These are phyloP conservation scores for Campoplex capitator DNA, from an alignment of 2,888 invertebrate genomes.

Conservation along the genomic window DNA sequence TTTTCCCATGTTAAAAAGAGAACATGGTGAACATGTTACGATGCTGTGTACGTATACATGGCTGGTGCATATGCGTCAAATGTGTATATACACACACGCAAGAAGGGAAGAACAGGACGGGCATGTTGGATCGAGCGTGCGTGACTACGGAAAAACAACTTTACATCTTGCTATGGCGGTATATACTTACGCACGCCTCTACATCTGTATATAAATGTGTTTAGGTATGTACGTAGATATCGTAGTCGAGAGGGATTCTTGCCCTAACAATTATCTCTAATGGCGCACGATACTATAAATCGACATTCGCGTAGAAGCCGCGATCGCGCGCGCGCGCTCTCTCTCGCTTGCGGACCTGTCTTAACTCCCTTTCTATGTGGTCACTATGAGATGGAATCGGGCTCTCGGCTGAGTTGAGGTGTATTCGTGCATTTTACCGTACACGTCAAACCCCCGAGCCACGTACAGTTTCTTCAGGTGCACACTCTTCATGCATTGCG, in stretches of 20 bases:
- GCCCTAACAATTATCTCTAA: slow-evolving; percentile 84
- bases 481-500: slow-evolving; percentile 3
- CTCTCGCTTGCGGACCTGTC: slow-evolving; percentile 37
- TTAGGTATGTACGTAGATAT: slow-evolving; percentile 23
- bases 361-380: slow-evolving; percentile 62
- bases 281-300: slow-evolving; percentile 83
- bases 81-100: slow-evolving; percentile 25
- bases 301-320: slow-evolving; percentile 78
- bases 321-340: background rate
- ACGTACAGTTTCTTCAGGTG: background rate
- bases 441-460: slow-evolving; percentile 17
- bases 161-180: slow-evolving; percentile 74
- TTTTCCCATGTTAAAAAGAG: slow-evolving; percentile 37
- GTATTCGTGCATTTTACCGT: slow-evolving; percentile 22
- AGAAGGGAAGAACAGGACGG: slow-evolving; percentile 43
- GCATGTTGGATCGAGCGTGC: slow-evolving; percentile 47
- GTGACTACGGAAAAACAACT: slow-evolving; percentile 77
- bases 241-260: slow-evolving; percentile 66
- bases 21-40: slow-evolving; percentile 30
- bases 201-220: background rate
- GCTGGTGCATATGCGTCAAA: slow-evolving; percentile 24
- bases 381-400: slow-evolving; percentile 78
- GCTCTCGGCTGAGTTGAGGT: slow-evolving; percentile 62
- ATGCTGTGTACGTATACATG: slow-evolving; percentile 3
- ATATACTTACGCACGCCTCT: slow-evolving; percentile 16